Evolutionary conservation across 2,888 invertebrate genomes (phyloP).

Genomic region (Rotaria magnacalcarata): DNA sequence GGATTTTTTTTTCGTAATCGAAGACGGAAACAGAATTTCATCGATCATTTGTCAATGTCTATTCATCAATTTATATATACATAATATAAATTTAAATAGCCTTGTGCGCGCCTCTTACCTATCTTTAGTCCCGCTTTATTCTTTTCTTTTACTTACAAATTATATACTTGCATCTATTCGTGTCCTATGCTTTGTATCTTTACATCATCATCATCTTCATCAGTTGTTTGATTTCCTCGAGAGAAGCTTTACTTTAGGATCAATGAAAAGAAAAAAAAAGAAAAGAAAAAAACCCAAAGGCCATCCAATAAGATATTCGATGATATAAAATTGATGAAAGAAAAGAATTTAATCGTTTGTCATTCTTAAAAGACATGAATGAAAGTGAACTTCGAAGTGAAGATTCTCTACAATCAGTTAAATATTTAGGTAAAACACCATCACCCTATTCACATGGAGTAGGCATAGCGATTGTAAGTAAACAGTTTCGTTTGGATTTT

Average conservation of each 20-base stretch:
- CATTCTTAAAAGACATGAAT: background rate
- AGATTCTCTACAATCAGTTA: constrained; percentile 17
- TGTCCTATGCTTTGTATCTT: background rate
- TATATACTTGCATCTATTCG: background rate
- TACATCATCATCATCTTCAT: background rate
- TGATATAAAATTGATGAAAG: background rate
- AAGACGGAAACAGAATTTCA: constrained; percentile 1
- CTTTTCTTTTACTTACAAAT: background rate
- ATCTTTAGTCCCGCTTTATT: background rate
- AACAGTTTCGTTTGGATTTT: background rate
- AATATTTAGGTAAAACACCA: background rate
- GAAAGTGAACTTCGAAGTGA: background rate
- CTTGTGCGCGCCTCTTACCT: background rate
- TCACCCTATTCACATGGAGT: background rate
- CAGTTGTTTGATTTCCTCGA: background rate
- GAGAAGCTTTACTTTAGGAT: constrained; percentile 21
- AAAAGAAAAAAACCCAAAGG: background rate
- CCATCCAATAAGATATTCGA: background rate
- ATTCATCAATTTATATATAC: background rate
- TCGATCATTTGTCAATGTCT: background rate
- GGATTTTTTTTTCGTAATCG: background rate
- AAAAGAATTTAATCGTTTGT: background rate
- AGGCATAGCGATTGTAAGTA: background rate
- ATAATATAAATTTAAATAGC: background rate
- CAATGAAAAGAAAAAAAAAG: constrained; percentile 19